Percentiles rank a stretch among this genome's conserved stretches.
phyloP scores from a whole-genome alignment of 37 sponge, comb jelly and placozoan genomes.

The Diacarnus erythraeanus region DNA sequence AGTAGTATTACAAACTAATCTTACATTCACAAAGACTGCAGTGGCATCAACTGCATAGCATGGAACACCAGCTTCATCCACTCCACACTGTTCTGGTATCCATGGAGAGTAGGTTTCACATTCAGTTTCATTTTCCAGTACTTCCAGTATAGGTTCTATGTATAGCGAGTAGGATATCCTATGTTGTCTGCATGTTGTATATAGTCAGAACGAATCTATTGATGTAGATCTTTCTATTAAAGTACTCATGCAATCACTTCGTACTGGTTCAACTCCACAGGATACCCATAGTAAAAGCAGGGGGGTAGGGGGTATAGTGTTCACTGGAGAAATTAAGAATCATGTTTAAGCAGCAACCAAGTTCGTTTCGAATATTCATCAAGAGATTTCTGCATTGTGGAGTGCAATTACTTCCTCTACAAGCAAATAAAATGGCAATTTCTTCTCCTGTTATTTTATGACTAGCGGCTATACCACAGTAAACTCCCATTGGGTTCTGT shows the following conservation, averaged over 20 bases:
- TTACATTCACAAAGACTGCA: no score
- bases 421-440: background rate
- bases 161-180: background rate
- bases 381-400: background rate
- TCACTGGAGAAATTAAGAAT: background rate
- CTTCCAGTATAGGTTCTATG: background rate
- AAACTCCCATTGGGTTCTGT: background rate
- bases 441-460: background rate
- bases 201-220: background rate
- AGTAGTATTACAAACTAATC: no score
- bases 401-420: background rate
- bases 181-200: background rate
- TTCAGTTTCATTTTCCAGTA: background rate
- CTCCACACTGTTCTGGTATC: background rate
- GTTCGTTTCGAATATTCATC: background rate
- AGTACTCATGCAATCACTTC: background rate
- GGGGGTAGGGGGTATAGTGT: background rate
- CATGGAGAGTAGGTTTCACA: background rate
- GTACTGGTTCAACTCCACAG: background rate
- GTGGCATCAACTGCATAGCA: no score
- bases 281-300: background rate
- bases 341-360: background rate
- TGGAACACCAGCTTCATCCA: background rate
- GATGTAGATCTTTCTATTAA: background rate
- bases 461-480: background rate